A percentile compares a stretch with the other conserved stretches of the same genome.
Evolutionary conservation across 2,888 invertebrate genomes (phyloP).

Genomic region (Caenorhabditis wallacei): DNA sequence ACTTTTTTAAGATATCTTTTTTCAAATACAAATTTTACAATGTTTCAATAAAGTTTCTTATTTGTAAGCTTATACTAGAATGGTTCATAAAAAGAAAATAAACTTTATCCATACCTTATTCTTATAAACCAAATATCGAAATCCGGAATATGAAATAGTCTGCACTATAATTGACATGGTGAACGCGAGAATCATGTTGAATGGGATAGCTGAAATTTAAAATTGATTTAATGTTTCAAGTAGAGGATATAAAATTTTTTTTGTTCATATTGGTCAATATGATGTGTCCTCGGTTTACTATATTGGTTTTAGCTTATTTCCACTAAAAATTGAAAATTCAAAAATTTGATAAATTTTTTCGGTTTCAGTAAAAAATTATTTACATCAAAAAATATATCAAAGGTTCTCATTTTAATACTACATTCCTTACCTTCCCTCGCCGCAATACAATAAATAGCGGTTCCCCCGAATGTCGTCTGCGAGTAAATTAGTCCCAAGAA

Average conservation of each 20-base stretch:
- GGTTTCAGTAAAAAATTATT: not conserved
- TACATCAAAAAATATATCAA: not conserved
- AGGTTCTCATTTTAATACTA: not conserved
- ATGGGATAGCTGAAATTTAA: constrained; percentile 11
- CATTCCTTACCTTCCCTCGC: constrained; percentile 7
- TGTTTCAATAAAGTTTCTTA: not conserved
- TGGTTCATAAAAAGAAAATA: no score
- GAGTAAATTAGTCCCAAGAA: constrained; percentile 36
- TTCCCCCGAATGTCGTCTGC: constrained; percentile 23
- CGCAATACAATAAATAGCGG: constrained; percentile 32
- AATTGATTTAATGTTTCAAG: not conserved
- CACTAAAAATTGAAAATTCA: no score
- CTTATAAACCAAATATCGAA: constrained; percentile 17
- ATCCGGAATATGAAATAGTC: constrained; percentile 22
- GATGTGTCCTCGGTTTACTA: no score
- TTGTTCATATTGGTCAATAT: no score
- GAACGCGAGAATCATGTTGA: constrained; percentile 35
- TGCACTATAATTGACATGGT: constrained; percentile 34
- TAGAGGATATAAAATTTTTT: no score
- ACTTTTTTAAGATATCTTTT: no score
- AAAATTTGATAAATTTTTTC: not conserved
- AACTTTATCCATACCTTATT: constrained; percentile 34
- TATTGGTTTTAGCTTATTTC: no score
- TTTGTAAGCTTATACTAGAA: not conserved
- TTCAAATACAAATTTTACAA: not conserved